Percentiles rank a stretch among this genome's conserved stretches.
Evolutionary conservation across 2,113 vertebrate genomes (phyloP).

Genomic region (Campylomormyrus tamandua): DNA sequence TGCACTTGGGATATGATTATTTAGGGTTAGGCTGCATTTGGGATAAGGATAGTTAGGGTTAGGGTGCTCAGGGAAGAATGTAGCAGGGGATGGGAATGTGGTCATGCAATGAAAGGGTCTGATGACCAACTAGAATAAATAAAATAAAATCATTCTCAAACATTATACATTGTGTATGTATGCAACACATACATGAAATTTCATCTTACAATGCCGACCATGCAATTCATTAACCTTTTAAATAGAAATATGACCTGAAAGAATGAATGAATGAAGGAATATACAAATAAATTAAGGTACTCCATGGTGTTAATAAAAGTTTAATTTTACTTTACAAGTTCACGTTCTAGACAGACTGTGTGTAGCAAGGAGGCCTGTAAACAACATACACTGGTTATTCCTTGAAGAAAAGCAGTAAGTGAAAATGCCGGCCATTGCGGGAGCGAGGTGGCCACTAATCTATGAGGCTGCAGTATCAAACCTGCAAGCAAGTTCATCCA

Average conservation of each 20-base stretch:
- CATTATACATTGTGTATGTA: background rate
- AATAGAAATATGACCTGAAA: background rate
- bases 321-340: background rate
- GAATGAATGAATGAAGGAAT: background rate
- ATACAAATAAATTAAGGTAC: background rate
- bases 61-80: background rate
- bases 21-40: background rate
- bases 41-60: no score
- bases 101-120: background rate
- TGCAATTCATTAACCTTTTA: background rate
- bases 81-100: background rate
- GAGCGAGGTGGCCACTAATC: background rate
- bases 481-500: background rate
- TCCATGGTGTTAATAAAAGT: background rate
- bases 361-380: background rate
- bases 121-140: background rate
- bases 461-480: background rate
- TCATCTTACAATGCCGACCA: background rate
- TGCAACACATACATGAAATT: background rate
- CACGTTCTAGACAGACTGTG: background rate
- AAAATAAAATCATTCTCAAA: background rate
- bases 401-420: background rate
- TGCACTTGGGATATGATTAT: background rate
- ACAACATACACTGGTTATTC: background rate
- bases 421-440: background rate